Conservation (phyloP, 2,113 vertebrate genomes). For the Lutjanus erythropterus region DNA sequence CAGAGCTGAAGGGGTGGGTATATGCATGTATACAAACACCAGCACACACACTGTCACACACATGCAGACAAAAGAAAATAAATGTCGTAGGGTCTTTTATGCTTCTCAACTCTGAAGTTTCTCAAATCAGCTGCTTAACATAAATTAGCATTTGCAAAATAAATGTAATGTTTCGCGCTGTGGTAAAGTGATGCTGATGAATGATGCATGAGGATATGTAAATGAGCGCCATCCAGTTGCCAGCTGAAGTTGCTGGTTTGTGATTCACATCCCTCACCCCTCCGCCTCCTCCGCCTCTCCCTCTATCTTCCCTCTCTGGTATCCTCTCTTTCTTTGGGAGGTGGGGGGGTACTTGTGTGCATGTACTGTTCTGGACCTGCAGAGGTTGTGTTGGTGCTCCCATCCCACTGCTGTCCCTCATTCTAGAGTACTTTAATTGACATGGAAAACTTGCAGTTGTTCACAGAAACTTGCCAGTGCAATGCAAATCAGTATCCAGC, state of each 20-base stretch:
- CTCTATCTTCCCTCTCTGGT: not conserved
- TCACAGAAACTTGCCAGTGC: slow-evolving; percentile 33
- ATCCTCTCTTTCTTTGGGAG: not conserved
- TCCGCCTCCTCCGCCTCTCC: not conserved
- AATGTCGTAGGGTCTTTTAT: slow-evolving; percentile 68
- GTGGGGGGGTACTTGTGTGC: not conserved
- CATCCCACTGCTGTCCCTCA: slow-evolving; percentile 24
- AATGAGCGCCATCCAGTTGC: slow-evolving; percentile 65
- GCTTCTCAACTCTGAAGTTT: slow-evolving; percentile 70
- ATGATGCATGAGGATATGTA: slow-evolving; percentile 80
- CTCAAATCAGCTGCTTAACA: slow-evolving; percentile 79
- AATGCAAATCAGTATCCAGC: slow-evolving; percentile 70
- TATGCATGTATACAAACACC: not conserved
- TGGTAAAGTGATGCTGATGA: slow-evolving; percentile 74
- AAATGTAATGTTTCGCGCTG: slow-evolving; percentile 71
- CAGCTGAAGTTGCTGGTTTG: slow-evolving; percentile 56
- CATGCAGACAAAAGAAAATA: slow-evolving; percentile 70
- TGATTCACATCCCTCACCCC: slow-evolving; percentile 34
- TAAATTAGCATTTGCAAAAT: slow-evolving; percentile 83
- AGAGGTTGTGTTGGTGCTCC: not conserved
- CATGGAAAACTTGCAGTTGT: slow-evolving; percentile 48
- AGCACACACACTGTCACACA: slow-evolving; percentile 15
- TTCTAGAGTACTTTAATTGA: slow-evolving; percentile 41
- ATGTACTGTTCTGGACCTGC: not conserved
- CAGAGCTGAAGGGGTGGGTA: not conserved